These are phyloP conservation scores for Heterohyrax brucei DNA, from an alignment of 2,797 vertebrate genomes.

Conservation along the genomic window DNA sequence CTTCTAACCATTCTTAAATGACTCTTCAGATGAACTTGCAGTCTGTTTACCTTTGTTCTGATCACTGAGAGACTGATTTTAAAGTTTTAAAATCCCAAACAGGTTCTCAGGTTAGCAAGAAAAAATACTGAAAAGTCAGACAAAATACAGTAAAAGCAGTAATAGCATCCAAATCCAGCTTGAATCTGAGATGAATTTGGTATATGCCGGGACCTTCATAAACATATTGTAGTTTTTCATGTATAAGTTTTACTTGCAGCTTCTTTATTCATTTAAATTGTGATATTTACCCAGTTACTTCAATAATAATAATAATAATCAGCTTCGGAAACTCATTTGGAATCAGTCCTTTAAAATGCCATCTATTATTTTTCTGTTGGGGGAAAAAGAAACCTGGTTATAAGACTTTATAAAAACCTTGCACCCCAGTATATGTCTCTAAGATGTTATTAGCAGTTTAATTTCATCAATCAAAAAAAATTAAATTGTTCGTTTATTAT, in stretches of 20 bases:
- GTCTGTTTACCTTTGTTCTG: neutral
- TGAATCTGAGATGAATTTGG: neutral
- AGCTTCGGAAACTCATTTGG: neutral
- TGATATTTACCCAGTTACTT: neutral
- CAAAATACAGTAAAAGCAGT: neutral
- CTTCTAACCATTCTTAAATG: neutral
- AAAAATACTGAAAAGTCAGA: neutral
- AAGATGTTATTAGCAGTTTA: conserved; percentile 24
- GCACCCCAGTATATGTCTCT: neutral
- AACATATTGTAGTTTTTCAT: neutral
- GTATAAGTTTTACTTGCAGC: neutral
- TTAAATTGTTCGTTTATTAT: neutral
- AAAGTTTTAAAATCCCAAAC: neutral
- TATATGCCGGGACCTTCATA: neutral
- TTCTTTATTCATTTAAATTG: neutral
- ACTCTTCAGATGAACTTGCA: neutral
- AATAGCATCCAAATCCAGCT: conserved; percentile 9
- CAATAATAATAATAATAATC: neutral
- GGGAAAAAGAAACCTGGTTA: neutral
- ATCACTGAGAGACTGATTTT: neutral
- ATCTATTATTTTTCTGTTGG: conserved; percentile 8
- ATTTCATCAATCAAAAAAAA: conserved; percentile 31
- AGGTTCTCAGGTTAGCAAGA: neutral
- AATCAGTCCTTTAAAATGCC: neutral
- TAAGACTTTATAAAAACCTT: neutral